phyloP scores from a whole-genome alignment of 2,113 vertebrate species.

The Budorcas taxicolor region DNA sequence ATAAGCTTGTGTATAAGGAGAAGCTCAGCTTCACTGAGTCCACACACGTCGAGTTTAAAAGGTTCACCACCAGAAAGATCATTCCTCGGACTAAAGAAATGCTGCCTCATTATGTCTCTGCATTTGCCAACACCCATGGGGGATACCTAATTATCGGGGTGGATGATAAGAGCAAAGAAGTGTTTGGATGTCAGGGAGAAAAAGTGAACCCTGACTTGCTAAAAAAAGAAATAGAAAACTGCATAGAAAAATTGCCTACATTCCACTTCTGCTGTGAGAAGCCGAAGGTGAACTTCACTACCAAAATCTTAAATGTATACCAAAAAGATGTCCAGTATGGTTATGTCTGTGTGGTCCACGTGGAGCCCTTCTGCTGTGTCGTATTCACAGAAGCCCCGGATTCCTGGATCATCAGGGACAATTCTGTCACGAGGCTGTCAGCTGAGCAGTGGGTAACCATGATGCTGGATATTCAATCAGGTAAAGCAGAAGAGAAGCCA shows the following conservation, averaged over 20 bases:
- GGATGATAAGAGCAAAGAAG: slow-evolving; percentile 58
- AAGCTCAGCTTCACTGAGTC: slow-evolving; percentile 70
- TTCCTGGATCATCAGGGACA: slow-evolving; percentile 55
- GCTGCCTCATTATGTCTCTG: slow-evolving; percentile 66
- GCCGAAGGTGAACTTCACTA: slow-evolving; percentile 13
- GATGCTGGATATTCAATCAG: slow-evolving; percentile 47
- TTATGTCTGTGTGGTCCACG: background rate
- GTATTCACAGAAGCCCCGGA: slow-evolving; percentile 40
- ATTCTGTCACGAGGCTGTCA: background rate
- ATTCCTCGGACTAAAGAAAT: slow-evolving; percentile 48
- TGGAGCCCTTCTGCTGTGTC: slow-evolving; percentile 52
- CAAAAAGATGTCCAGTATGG: background rate
- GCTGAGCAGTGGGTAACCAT: background rate
- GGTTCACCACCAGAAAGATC: slow-evolving; percentile 49
- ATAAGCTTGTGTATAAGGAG: slow-evolving; percentile 33
- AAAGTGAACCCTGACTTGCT: slow-evolving; percentile 33
- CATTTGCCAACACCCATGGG: slow-evolving; percentile 70
- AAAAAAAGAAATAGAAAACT: slow-evolving; percentile 22
- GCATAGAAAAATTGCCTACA: background rate
- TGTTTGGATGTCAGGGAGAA: slow-evolving; percentile 57
- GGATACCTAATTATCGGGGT: slow-evolving; percentile 71
- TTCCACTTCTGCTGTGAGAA: slow-evolving; percentile 40
- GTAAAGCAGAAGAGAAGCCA: slow-evolving; percentile 5
- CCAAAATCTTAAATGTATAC: slow-evolving; percentile 43
- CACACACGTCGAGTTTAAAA: slow-evolving; percentile 66